These are phyloP conservation scores for Campoletis sonorensis DNA, from an alignment of 1,140 invertebrate species.

Conservation along the genomic window DNA sequence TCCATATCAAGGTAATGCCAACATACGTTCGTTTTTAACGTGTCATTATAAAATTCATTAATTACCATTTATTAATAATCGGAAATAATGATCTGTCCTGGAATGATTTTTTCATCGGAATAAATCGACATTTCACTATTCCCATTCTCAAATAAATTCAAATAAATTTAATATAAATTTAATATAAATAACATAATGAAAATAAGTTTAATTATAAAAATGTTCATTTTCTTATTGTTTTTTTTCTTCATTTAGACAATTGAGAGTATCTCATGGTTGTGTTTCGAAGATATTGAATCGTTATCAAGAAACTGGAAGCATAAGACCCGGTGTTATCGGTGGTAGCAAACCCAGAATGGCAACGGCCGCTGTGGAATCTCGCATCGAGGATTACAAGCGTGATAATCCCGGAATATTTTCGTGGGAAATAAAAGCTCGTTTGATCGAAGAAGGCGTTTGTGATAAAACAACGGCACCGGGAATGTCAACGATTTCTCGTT, in stretches of 20 bases:
- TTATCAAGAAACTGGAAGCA: slow-evolving; percentile 90
- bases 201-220: too few relatives aligned
- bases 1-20: slow-evolving; percentile 81
- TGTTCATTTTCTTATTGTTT: too few relatives aligned
- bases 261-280: slow-evolving; percentile 89
- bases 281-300: slow-evolving; percentile 90
- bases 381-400: slow-evolving; percentile 91
- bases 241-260: slow-evolving; percentile 76
- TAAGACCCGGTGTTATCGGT: slow-evolving; percentile 88
- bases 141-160: too few relatives aligned
- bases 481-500: slow-evolving; percentile 88
- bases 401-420: slow-evolving; percentile 94
- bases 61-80: too few relatives aligned
- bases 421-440: slow-evolving; percentile 92
- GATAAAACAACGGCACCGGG: slow-evolving; percentile 88
- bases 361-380: slow-evolving; percentile 87
- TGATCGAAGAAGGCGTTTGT: slow-evolving; percentile 89
- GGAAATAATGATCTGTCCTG: too few relatives aligned
- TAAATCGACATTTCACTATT: too few relatives aligned
- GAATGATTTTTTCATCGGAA: too few relatives aligned
- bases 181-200: too few relatives aligned
- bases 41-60: too few relatives aligned
- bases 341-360: slow-evolving; percentile 87
- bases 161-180: too few relatives aligned
- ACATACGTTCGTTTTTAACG: neutral